phyloP scores from a whole-genome alignment of 2,888 invertebrate genomes.

The Notodonta dromedarius region DNA sequence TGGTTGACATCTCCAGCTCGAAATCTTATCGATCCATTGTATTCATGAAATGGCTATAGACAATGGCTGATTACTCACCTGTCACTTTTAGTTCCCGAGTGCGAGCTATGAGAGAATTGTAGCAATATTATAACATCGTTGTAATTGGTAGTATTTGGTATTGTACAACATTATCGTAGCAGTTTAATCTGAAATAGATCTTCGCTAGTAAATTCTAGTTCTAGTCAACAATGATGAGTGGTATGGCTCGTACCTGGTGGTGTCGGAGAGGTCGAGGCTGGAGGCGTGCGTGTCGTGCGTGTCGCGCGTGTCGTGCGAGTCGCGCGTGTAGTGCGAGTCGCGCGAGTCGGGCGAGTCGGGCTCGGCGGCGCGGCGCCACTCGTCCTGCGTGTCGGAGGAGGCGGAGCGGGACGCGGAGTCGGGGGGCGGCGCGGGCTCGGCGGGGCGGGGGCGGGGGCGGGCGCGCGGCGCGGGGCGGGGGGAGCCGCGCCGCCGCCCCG shows the following conservation, averaged over 20 bases:
- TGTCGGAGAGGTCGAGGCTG: slow-evolving; percentile 44
- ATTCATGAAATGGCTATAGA: no score
- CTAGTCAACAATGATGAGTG: no score
- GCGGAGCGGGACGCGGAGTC: slow-evolving; percentile 49
- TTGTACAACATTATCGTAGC: no score
- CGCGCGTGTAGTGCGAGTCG: no score
- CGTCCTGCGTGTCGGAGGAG: slow-evolving; percentile 56
- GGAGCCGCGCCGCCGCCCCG: slow-evolving; percentile 35
- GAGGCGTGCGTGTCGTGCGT: slow-evolving; percentile 32
- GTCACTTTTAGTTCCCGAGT: slow-evolving; percentile 50
- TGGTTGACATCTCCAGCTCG: no score
- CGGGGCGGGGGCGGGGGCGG: slow-evolving; percentile 46
- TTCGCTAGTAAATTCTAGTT: no score
- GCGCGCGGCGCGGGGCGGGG: slow-evolving; percentile 25
- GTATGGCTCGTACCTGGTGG: slow-evolving; percentile 32
- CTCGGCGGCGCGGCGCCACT: slow-evolving; percentile 57
- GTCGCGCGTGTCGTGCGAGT: slow-evolving; percentile 56
- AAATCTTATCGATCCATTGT: no score
- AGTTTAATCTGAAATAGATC: no score
- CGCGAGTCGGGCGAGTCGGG: slow-evolving; percentile 34
- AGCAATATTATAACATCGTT: no score
- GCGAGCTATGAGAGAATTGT: slow-evolving; percentile 42
- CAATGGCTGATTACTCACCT: slow-evolving; percentile 25
- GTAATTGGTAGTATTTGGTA: no score
- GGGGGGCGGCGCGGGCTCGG: slow-evolving; percentile 39